These are phyloP conservation scores for Escarpia spicata DNA, from an alignment of 2,888 invertebrate species.

Conservation along the genomic window DNA sequence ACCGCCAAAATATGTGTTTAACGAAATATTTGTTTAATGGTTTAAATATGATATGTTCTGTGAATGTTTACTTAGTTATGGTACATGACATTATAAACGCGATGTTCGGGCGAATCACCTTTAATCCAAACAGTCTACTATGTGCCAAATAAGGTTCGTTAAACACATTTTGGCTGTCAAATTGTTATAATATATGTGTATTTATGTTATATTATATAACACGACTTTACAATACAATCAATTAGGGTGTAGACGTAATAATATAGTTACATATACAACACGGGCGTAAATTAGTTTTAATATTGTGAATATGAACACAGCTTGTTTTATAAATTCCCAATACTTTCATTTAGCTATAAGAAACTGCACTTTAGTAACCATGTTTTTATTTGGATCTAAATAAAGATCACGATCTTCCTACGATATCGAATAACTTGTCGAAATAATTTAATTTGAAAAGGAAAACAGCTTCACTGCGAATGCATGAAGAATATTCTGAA, in stretches of 20 bases:
- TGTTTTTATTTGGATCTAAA: no score
- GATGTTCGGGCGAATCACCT: no score
- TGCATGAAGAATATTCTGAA: no score
- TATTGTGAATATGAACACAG: neutral
- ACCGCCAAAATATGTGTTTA: neutral
- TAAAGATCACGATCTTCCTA: no score
- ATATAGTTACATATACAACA: neutral
- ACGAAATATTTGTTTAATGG: neutral
- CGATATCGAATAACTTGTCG: no score
- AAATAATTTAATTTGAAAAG: no score
- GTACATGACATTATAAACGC: neutral
- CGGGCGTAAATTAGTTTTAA: neutral
- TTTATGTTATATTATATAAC: neutral
- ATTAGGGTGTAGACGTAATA: neutral
- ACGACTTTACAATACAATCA: neutral
- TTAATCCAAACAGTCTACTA: neutral
- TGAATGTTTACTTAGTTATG: neutral
- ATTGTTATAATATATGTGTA: neutral
- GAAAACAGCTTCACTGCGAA: no score
- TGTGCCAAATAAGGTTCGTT: no score
- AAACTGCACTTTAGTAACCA: no score
- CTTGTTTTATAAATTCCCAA: slow-evolving; percentile 69
- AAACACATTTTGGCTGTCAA: neutral
- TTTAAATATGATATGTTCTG: neutral
- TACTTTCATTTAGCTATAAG: no score